Evolutionary conservation across 2,113 vertebrate genomes (phyloP), one percentile per base, ranked within the genome.

Genomic region (Apeltes quadracus): DNA sequence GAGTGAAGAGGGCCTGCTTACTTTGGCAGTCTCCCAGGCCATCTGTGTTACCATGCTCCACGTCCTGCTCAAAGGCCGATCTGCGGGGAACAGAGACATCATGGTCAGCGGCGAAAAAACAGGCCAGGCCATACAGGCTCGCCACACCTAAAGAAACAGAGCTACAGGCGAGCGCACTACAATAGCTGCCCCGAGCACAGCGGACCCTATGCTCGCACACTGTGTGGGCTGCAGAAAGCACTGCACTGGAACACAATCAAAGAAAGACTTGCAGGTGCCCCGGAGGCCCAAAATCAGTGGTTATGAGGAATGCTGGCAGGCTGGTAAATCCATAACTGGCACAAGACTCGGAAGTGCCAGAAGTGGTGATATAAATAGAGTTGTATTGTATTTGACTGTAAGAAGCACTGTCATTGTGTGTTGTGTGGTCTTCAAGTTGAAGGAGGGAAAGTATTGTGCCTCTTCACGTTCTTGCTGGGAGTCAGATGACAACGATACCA

Each of bases 11-110:
- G 82, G 86, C 92, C 84, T 94, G 95, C 97, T 99, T 98, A 99
- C 98, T 99, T 95, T 98, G 97, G 96, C 98, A 99, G 93, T 98
- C 98, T 88, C 98, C 97, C 92, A 99, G 95, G 91, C 97, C 98
- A 92, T 99, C 98, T 92, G 98, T 99, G 92, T 97, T 98, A 89
- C 97, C 98, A 82, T 92, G 96, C 88, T 98, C 96, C 91, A 98
- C 87, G 92, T 99, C 98, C 93, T 99, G 98, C 91, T 98, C 97
- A 92, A 98, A 98, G 91, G 93, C 85, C 87, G 95, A 93, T 95
- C 98, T 99, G 93, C 92, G 55, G 90, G 90, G 89, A 88, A 93
- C 93, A 95, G 72, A 95, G 91, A 95, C 81, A 94, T 87, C 94
- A 84, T 81, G 87, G 88, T 88, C 83, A 93, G 87, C 88, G 57